Conservation (phyloP, 2,888 invertebrate species). For the Automeris io region DNA sequence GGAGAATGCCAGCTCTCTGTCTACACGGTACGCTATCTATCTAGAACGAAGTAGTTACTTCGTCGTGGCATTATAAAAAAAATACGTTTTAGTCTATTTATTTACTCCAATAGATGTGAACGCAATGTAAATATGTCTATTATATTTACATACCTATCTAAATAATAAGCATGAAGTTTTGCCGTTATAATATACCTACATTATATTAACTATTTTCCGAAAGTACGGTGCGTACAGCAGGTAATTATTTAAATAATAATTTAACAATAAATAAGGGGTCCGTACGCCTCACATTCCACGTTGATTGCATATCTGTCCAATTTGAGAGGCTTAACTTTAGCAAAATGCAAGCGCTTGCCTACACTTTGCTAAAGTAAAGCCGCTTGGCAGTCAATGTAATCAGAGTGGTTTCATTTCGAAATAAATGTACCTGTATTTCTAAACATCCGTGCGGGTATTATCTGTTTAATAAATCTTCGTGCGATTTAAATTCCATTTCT, state of each 20-base stretch:
- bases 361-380: slow-evolving; percentile 2
- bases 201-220: too few species aligned
- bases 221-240: too few species aligned
- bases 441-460: slow-evolving; percentile 6
- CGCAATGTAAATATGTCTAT: too few species aligned
- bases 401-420: slow-evolving; percentile 12
- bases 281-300: slow-evolving; percentile 1
- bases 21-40: too few species aligned
- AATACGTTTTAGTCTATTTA: too few species aligned
- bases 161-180: too few species aligned
- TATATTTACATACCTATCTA: too few species aligned
- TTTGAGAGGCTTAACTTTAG: slow-evolving; percentile 9
- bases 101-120: too few species aligned
- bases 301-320: slow-evolving; percentile 6
- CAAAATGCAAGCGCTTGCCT: slow-evolving; percentile 4
- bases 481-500: slow-evolving; percentile 8
- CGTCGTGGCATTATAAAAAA: too few species aligned
- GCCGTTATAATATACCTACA: too few species aligned
- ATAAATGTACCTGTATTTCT: slow-evolving; percentile 13
- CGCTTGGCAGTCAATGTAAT: slow-evolving; percentile 8
- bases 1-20: too few species aligned
- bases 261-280: slow-evolving; percentile 4
- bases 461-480: slow-evolving; percentile 11
- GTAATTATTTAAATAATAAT: background rate
- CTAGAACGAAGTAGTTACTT: too few species aligned